These are phyloP conservation scores for Neelides folsomi DNA, from an alignment of 2,888 invertebrate genomes.

Conservation along the genomic window DNA sequence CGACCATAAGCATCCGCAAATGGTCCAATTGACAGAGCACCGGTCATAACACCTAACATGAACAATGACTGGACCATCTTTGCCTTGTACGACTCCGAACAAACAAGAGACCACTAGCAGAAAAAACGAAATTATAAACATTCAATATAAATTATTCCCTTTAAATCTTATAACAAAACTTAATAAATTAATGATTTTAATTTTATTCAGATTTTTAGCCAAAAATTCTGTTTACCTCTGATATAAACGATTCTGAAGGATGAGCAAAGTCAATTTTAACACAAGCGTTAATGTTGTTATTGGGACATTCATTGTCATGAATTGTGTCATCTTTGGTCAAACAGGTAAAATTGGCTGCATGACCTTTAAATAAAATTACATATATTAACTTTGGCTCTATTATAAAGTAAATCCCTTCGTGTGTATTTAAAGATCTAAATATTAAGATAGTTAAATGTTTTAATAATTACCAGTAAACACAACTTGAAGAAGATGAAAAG, in stretches of 20 bases:
- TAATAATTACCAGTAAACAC: conserved; percentile 34
- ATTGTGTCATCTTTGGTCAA: neutral
- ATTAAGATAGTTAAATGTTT: no score
- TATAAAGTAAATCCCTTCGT: no score
- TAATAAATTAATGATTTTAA: no score
- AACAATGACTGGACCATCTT: conserved; percentile 33
- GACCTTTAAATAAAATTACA: neutral
- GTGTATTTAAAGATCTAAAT: no score
- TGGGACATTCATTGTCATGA: no score
- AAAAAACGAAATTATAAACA: conserved; percentile 3
- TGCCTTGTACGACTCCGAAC: conserved; percentile 30
- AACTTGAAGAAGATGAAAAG: conserved; percentile 32
- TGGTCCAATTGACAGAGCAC: conserved; percentile 32
- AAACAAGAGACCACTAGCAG: conserved; percentile 33
- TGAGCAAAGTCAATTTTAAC: no score
- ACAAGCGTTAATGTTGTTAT: no score
- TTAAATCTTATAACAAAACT: neutral
- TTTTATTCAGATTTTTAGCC: no score
- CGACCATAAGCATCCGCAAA: conserved; percentile 31
- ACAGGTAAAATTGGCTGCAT: neutral
- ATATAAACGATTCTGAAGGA: no score
- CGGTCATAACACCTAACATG: conserved; percentile 35
- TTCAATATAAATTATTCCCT: neutral
- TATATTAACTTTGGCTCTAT: neutral
- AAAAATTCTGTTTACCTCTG: no score